Base-by-base conservation (phyloP, 2,113 vertebrate genomes). In the Henicopernis longicauda region DNA sequence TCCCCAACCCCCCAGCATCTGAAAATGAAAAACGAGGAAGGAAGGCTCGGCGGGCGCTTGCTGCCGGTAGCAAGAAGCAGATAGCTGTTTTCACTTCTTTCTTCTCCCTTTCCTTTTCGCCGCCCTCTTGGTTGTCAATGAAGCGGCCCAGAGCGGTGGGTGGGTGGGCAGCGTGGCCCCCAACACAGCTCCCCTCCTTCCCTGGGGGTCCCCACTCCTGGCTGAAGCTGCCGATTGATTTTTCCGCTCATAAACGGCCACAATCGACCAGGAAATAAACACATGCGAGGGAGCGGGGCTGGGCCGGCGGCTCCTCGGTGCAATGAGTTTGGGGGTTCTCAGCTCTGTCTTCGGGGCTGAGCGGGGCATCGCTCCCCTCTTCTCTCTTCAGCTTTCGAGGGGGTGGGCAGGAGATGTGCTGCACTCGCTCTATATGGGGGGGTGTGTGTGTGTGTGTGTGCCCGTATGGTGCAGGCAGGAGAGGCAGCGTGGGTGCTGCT, bases 61-160 rank as follows among this genome's bases (percentile, higher is more conserved):
- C 67, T 62, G 57, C 44, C 2, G 1, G 21, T 26, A 40, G 50
- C 4, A 22, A 70, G 76, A 61, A 45, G 29, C 27, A 54, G 52
- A 0, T 13, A 54, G 66, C 52, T 63, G 63, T 74, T 97, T 86
- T 93, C 95, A 80, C 86, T 96, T 96, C 95, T 96, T 90, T 55
- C 73, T 97, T 96, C 86, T 86, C 52, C 83, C n/a, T 88, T 88
- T 71, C 31, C 79, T 62, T 86, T 57, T 59, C 7, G 2, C 82
- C 15, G 45, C 82, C 65, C 54, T 74, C 70, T 42, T 36, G 9
- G 63, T 15, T n/a, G 6, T 52, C 45, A 20, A 12, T 52, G 73
- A 70, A 52, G 80, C 14, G 4, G 69, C 74, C 26, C 49, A 7
- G 88, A 10, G 34, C 0, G 1, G 52, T 0, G 21, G 22, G 9